Evolutionary conservation across 92 coral and sea anemone genomes (phyloP), one percentile per base, ranked within the genome.

Genomic region (Zoanthus sociatus): DNA sequence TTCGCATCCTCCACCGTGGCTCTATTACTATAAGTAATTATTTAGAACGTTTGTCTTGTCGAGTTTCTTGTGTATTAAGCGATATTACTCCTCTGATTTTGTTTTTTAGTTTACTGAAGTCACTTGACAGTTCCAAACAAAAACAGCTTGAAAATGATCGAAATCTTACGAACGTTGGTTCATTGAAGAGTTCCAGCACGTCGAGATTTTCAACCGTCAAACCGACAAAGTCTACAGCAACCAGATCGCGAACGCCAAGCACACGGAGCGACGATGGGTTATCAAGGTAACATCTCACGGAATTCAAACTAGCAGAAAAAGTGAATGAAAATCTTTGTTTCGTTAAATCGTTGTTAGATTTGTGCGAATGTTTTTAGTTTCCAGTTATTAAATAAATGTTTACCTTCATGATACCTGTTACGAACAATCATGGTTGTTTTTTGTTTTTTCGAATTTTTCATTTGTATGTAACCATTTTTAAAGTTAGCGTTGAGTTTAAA

Each of bases 71-170:
- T 53, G 68, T 17, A 51, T 60, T 48, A 44, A 37, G 76, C 32
- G 21, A 37, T 77, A 6, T 32, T n/a, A 46, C 30, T 46, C 44
- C 26, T 13, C 4, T 30, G 26, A 15, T 76, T 20, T 88, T 54
- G 15, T 47, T 46, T 66, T 46, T 51, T 87, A 94, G 98, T 74
- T 76, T 94, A 83, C 89, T 94, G 8, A 93, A 89, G 82, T 89
- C 98, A 33, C 88, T 97, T 56, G 99, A 97, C 82, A 89, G 94
- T 83, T 88, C 97, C 48, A 97, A 93, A 90, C 99, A 97, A 83
- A 97, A 97, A 58, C 96, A 95, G 83, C 89, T 97, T 61, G 99
- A 97, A 79, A 94, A 95, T 71, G 98, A 93, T n/a, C 95, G 98
- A 7, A 87, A 94, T 53, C 84, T 78, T 64, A 82, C 95, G 4